Conservation (phyloP, 2,113 vertebrate species). For the Gallinago jamesoni region DNA sequence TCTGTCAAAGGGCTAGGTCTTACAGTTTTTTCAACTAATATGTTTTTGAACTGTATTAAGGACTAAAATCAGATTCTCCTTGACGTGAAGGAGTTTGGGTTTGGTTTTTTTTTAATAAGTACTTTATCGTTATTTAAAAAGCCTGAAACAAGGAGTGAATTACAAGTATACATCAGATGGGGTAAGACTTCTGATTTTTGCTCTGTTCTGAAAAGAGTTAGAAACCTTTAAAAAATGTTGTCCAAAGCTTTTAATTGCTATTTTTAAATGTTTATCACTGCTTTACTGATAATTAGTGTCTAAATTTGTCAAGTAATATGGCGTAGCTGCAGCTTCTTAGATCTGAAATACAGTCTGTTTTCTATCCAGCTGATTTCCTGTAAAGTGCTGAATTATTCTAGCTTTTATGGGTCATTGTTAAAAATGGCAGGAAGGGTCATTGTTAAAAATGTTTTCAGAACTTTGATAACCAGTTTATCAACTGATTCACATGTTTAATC, state of each 20-base stretch:
- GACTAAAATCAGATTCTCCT: not conserved
- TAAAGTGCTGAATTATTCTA: conserved; percentile 56
- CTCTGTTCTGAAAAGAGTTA: not conserved
- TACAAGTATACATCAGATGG: not conserved
- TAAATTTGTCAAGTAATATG: not conserved
- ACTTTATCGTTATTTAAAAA: not conserved
- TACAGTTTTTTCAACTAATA: not conserved
- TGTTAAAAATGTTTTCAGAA: conserved; percentile 71
- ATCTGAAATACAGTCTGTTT: conserved; percentile 4
- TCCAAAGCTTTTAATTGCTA: not conserved
- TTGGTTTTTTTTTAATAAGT: not conserved
- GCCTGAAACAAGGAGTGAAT: not conserved
- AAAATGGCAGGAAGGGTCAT: conserved; percentile 66
- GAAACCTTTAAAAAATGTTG: not conserved
- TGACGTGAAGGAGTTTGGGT: not conserved
- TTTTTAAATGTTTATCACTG: not conserved
- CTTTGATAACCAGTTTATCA: conserved; percentile 71
- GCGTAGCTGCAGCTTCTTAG: conserved; percentile 20
- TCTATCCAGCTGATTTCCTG: conserved; percentile 53
- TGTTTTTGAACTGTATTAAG: not conserved
- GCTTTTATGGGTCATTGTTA: conserved; percentile 67
- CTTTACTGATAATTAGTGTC: not conserved
- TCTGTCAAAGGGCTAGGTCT: not conserved
- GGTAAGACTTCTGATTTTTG: not conserved
- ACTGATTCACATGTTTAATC: conserved; percentile 72